phyloP scores from a whole-genome alignment of 2,113 vertebrate species.

The Cepphus grylle region DNA sequence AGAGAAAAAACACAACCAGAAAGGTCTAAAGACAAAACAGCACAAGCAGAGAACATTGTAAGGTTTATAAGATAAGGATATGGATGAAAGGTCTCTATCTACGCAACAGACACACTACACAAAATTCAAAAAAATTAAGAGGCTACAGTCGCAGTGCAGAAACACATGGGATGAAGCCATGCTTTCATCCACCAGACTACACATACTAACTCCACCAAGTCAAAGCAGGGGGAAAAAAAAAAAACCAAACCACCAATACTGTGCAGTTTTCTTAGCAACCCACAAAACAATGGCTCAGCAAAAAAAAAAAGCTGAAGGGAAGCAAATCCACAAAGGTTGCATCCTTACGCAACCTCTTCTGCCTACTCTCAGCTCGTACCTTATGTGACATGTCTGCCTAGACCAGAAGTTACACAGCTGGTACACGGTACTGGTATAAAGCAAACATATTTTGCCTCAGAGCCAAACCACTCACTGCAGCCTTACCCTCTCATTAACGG shows the following conservation, averaged over 20 bases:
- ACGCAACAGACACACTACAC: background rate
- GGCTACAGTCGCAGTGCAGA: background rate
- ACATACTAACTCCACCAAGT: background rate
- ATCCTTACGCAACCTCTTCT: background rate
- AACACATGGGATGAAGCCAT: background rate
- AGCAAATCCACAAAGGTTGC: background rate
- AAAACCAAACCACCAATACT: background rate
- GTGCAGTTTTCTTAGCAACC: background rate
- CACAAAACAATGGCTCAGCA: background rate
- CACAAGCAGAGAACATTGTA: background rate
- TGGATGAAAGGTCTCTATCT: background rate
- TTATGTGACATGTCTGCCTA: background rate
- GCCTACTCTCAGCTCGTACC: background rate
- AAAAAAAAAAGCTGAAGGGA: background rate
- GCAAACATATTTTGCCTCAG: background rate
- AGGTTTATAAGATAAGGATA: background rate
- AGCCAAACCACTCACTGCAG: background rate
- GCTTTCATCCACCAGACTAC: background rate
- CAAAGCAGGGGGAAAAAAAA: background rate
- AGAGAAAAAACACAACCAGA: background rate
- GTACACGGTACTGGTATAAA: rapidly evolving
- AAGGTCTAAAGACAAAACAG: background rate
- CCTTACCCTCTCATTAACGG: background rate
- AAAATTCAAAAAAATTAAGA: background rate
- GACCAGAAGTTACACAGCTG: background rate